Evolutionary conservation across 1,140 invertebrate genomes (phyloP), one percentile per base, ranked within the genome.

Genomic region (Aphis craccivora): DNA sequence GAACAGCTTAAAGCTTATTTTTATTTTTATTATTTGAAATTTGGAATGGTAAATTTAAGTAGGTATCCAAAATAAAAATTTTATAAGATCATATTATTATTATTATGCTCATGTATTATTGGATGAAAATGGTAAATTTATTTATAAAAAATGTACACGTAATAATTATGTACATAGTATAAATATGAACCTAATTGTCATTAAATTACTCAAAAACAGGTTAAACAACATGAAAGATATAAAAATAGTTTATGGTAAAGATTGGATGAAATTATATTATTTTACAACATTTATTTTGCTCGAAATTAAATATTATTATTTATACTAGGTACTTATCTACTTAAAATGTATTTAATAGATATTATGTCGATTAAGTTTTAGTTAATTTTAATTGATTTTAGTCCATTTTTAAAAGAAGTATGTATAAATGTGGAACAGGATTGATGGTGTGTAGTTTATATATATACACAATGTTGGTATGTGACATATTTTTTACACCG

Each of bases 401-500:
- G 60, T 18, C 0, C 1, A n/a, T 76, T 76, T 67, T 76, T 76
- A 76, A 76, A 76, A 76, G 60, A n/a, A 76, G 18, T 76, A 76
- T 4, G 60, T 76, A n/a, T n/a, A 76, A 76, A n/a, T 76, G 60
- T 76, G 60, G 60, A 76, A 76, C 60, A 76, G 60, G 60, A 76
- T 4, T 76, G 60, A 3, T 76, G n/a, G 60, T n/a, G 5, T 76
- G 11, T 53, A 53, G 22, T 53, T 5, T 53, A 30, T 51, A 30
- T 30, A 67, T 30, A 67, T 67, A 67, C 30, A 76, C 60, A 76
- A 76, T 76, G n/a, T n/a, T 76, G n/a, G 53, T 90, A 90, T 67
- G 89, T 90, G 89, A 67, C 55, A 90, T 90, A 90, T 90, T 90
- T 45, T 90, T 90, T 43, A 60, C 89, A 43, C 37, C 18, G 37